Evolutionary conservation across 2,113 vertebrate genomes (phyloP).

Genomic region (Puntigrus tetrazona): DNA sequence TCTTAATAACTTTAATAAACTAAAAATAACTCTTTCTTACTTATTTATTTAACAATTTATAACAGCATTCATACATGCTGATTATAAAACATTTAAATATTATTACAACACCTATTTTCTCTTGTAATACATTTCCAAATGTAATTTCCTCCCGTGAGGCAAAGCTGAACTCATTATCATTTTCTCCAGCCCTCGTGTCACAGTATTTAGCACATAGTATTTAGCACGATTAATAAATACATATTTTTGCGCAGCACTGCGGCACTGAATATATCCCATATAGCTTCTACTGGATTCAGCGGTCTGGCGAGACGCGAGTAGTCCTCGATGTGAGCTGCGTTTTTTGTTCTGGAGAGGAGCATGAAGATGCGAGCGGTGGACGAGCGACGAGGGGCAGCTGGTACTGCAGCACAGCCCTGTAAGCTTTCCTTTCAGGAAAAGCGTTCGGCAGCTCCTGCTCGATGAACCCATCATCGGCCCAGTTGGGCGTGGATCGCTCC

Average conservation of each 20-base stretch:
- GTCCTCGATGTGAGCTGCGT: conserved; percentile 93
- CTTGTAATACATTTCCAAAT: too few relatives aligned
- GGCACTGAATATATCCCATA: neutral
- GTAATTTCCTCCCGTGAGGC: too few relatives aligned
- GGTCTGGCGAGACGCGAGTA: conserved; percentile 98
- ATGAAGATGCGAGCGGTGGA: conserved; percentile 95
- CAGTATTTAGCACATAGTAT: too few relatives aligned
- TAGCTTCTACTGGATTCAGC: conserved; percentile 92
- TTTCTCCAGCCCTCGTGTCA: neutral
- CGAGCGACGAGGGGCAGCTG: conserved; percentile 88
- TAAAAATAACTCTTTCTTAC: too few relatives aligned
- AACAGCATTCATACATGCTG: too few relatives aligned
- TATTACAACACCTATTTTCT: too few relatives aligned
- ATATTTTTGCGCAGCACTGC: neutral
- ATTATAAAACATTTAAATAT: too few relatives aligned
- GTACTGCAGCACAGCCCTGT: conserved; percentile 97
- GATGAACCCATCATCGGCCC: conserved; percentile 89
- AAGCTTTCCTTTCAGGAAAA: conserved; percentile 93
- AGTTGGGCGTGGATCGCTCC: conserved; percentile 87
- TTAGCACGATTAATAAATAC: neutral
- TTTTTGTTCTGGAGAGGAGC: conserved; percentile 92
- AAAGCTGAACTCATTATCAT: too few relatives aligned
- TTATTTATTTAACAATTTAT: too few relatives aligned
- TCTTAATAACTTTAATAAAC: too few relatives aligned
- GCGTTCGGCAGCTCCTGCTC: conserved; percentile 89